Base-by-base conservation (phyloP, 1,140 invertebrate genomes). In the Orchestia grillus region DNA sequence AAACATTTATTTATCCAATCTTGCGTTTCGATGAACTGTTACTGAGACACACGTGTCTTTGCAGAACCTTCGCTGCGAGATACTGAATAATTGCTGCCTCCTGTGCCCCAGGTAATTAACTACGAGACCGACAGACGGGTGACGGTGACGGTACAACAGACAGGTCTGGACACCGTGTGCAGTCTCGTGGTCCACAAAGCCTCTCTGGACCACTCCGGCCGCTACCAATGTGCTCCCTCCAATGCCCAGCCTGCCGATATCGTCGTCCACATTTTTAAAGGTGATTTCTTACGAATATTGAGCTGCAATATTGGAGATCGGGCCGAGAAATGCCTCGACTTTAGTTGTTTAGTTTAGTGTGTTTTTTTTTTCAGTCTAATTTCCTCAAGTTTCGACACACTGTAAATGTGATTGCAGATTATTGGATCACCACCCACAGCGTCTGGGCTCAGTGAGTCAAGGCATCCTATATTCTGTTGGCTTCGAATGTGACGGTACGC, bases 191-290 rank as follows among this genome's bases (percentile, higher is more conserved):
- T 96, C 16, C 90, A 23, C n/a, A 87, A 87, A 91, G 95, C 95
- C 4, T 44, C 87, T 15, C 44, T 96, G n/a, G 90, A 96, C n/a
- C 95, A 96, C n/a, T 96, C 95, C 43, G 95, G 95, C 4, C 87
- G 87, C 45, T 96, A 96, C 95, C 43, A 44, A 15, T 96, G 95
- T 53, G 87, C 87, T 4, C 95, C 95, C 19, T 96, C 95, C 44
- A 96, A 96, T 40, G 95, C 95, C 23, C 41, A 96, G 42, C 44
- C 87, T 45, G 47, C 95, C 43, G 87, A 90, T 44, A 96, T 96
- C n/a, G 87, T 91, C 42, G 95, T 96, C 95, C 95, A 96, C 44
- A 87, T 96, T 88, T 96, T 96, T n/a, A 96, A 96, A 96, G 95
- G 95, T 96, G 44, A 91, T 91, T 77, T 77, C 62, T 77, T 77